Conservation (phyloP, 2,797 vertebrate genomes). For the Pangasius djambal region DNA sequence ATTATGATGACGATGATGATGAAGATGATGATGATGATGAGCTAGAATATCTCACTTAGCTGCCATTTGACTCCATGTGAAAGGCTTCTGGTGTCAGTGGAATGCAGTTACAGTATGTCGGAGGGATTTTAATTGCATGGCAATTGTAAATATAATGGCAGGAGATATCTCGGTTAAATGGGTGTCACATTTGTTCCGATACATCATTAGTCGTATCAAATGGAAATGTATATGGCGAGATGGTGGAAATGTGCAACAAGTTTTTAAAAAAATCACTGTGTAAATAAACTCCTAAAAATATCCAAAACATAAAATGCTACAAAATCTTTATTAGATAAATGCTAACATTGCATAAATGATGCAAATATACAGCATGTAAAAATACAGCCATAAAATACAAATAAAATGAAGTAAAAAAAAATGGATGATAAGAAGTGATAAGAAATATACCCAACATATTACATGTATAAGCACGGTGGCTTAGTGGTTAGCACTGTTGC, state of each 20-base stretch:
- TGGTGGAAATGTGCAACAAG: background rate
- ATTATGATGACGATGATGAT: constrained; percentile 39
- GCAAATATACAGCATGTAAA: no score
- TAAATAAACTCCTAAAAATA: background rate
- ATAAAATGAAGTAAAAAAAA: background rate
- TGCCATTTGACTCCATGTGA: constrained; percentile 36
- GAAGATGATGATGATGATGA: constrained; percentile 46
- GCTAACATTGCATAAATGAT: background rate
- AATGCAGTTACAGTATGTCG: constrained; percentile 47
- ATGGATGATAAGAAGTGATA: background rate
- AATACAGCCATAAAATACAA: background rate
- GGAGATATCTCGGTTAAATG: constrained; percentile 33
- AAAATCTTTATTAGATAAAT: background rate
- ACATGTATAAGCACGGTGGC: background rate
- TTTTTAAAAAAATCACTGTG: background rate
- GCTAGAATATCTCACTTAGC: constrained; percentile 54
- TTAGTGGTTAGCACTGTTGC: no score
- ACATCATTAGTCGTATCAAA: background rate
- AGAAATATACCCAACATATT: background rate
- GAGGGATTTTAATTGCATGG: constrained; percentile 21
- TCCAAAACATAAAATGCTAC: background rate
- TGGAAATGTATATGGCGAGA: background rate
- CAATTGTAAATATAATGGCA: constrained; percentile 23
- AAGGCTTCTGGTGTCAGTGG: constrained; percentile 21
- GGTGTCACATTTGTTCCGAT: constrained; percentile 35